A percentile compares a stretch with the other conserved stretches of the same genome.
phyloP scores from a whole-genome alignment of 2,888 invertebrate species.

The Scaptomyza caliginosa region DNA sequence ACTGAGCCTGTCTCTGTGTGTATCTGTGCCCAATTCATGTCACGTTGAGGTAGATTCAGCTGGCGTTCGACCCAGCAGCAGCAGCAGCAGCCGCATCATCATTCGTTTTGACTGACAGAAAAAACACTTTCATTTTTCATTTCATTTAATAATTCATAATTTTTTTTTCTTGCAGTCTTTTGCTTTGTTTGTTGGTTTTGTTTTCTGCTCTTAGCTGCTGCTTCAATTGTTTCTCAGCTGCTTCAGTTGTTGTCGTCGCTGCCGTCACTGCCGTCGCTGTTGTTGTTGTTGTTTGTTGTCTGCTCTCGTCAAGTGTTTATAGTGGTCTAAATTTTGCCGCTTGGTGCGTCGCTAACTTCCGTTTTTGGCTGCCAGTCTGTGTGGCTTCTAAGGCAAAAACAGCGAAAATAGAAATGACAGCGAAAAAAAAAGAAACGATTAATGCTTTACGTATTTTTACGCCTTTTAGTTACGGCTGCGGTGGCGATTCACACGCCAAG shows the following conservation, averaged over 20 bases:
- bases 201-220: conserved; percentile 20
- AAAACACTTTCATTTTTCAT: conserved; percentile 77
- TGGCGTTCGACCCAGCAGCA: conserved; percentile 37
- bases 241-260: conserved; percentile 27
- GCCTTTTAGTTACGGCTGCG: conserved; percentile 54
- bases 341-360: conserved; percentile 68
- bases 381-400: conserved; percentile 53
- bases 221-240: conserved; percentile 52
- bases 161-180: conserved; percentile 28
- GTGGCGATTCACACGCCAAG: conserved; percentile 53
- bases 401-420: too few species aligned
- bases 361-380: conserved; percentile 58
- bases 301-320: conserved; percentile 59
- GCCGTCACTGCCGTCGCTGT: too few species aligned
- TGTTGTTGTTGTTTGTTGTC: conserved; percentile 27
- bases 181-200: conserved; percentile 31
- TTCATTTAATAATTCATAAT: conserved; percentile 74
- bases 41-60: conserved; percentile 66
- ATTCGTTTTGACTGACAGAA: conserved; percentile 52
- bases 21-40: conserved; percentile 69
- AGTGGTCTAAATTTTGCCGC: conserved; percentile 62
- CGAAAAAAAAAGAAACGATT: conserved; percentile 46
- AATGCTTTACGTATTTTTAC: conserved; percentile 57
- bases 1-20: conserved; percentile 9
- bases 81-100: conserved; percentile 30